These are phyloP conservation scores for Epinotia bilunana DNA, from an alignment of 2,888 invertebrate species.

Conservation along the genomic window DNA sequence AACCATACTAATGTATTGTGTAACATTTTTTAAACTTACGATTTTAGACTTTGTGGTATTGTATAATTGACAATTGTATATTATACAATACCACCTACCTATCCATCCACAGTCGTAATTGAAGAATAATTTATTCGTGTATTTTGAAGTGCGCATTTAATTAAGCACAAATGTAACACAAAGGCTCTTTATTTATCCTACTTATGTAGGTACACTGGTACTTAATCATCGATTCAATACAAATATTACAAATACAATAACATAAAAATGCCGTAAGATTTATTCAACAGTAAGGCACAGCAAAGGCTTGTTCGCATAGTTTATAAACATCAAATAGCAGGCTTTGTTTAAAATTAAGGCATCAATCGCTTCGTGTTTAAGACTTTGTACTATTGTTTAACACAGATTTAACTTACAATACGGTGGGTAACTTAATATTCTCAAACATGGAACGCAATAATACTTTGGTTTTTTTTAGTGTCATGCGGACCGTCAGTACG, in stretches of 20 bases:
- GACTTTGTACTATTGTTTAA: constrained; percentile 22
- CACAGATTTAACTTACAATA: constrained; percentile 15
- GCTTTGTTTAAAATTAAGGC: background rate
- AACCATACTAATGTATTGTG: background rate
- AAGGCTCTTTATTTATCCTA: background rate
- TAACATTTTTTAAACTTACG: background rate
- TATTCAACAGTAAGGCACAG: constrained; percentile 27
- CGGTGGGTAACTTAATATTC: constrained; percentile 33
- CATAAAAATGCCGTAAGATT: background rate
- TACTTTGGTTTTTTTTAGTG: too few species aligned
- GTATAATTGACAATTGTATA: too few species aligned
- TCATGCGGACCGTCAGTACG: too few species aligned
- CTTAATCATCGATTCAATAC: constrained; percentile 2
- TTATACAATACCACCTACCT: background rate
- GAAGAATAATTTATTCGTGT: background rate
- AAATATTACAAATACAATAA: background rate
- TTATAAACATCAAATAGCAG: constrained; percentile 11
- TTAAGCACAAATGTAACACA: background rate
- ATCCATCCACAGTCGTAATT: background rate
- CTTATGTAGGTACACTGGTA: constrained; percentile 4
- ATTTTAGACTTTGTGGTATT: background rate
- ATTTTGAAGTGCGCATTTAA: background rate
- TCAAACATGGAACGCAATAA: too few species aligned
- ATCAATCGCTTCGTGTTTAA: constrained; percentile 8
- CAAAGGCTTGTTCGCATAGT: constrained; percentile 11